Percentiles rank a stretch among this genome's conserved stretches.
Conservation (phyloP, 1,140 invertebrate genomes). For the Triops cancriformis region DNA sequence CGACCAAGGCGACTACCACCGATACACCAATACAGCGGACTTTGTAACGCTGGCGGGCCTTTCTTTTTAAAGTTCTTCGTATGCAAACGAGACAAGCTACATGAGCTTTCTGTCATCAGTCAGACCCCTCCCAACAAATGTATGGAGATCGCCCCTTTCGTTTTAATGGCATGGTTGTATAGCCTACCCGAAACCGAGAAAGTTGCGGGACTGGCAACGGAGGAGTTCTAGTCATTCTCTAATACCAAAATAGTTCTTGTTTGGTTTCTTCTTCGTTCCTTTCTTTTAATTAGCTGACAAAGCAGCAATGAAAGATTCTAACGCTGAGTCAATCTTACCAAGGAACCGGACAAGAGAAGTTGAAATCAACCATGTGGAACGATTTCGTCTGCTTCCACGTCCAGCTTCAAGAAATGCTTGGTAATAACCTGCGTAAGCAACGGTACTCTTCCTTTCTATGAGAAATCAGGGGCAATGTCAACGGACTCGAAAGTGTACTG, state of each 20-base stretch:
- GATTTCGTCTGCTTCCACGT: neutral
- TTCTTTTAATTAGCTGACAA: neutral
- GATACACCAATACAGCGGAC: neutral
- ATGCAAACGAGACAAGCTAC: constrained; percentile 4
- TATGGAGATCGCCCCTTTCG: neutral
- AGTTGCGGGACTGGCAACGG: neutral
- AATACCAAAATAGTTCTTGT: neutral
- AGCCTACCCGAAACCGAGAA: neutral
- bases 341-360: neutral
- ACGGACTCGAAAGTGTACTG: constrained; percentile 1
- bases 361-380: neutral
- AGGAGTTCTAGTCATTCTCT: neutral
- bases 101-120: constrained; percentile 10
- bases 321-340: neutral
- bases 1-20: too few species aligned
- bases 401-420: neutral
- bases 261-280: neutral
- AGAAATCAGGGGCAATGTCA: constrained; percentile 6
- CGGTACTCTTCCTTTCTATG: constrained; percentile 13
- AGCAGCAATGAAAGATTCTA: neutral
- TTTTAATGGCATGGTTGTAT: neutral
- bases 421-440: neutral
- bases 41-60: neutral
- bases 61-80: neutral
- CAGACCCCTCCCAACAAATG: neutral